Conservation (phyloP, 2,797 vertebrate species). For the Acanthornis magna region DNA sequence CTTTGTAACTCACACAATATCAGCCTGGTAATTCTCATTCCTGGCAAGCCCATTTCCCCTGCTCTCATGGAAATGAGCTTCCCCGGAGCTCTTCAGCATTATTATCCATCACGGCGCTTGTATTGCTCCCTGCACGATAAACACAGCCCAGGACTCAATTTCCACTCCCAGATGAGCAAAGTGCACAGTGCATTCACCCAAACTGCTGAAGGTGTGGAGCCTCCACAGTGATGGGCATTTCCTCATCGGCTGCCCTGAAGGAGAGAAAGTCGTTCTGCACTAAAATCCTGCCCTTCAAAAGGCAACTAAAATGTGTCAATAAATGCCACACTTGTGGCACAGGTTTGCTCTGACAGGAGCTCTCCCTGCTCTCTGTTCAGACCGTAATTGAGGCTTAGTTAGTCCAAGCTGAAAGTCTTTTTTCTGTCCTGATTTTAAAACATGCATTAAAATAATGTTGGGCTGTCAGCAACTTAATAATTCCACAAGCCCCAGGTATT, state of each 20-base stretch:
- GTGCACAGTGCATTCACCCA: not conserved
- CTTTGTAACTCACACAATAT: not conserved
- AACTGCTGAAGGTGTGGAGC: not conserved
- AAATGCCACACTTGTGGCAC: not conserved
- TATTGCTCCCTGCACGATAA: not conserved
- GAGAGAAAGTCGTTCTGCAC: not conserved
- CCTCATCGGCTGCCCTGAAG: not conserved
- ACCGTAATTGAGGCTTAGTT: not conserved
- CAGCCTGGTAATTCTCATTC: slow-evolving; percentile 27
- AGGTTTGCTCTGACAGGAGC: not conserved
- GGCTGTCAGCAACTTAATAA: not conserved
- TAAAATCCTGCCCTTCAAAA: not conserved
- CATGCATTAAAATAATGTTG: not conserved
- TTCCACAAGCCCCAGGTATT: not conserved
- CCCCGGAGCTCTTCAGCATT: slow-evolving; percentile 2
- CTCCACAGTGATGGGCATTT: not conserved
- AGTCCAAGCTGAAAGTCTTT: not conserved
- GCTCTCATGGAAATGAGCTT: slow-evolving; percentile 7
- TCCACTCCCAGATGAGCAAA: not conserved
- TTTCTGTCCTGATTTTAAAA: not conserved
- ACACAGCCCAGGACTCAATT: not conserved
- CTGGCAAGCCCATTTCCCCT: not conserved
- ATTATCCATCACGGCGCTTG: not conserved
- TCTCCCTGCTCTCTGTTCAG: not conserved
- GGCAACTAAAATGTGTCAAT: not conserved